Base-by-base conservation (phyloP, 2,888 invertebrate species). In the Sialis lutaria region DNA sequence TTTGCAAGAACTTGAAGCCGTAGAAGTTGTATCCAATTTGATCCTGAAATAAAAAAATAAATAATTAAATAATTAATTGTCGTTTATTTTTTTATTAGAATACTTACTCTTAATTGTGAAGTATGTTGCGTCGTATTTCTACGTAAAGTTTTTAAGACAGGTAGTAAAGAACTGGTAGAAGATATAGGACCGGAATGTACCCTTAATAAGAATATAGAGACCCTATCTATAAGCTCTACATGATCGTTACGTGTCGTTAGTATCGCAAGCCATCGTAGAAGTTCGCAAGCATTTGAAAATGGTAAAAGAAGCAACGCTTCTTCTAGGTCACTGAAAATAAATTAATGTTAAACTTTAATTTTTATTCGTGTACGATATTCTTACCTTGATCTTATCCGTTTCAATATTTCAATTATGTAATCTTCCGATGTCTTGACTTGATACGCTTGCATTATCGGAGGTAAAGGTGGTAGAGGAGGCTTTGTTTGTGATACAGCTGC, bases 231-330 rank as follows among this genome's bases (percentile, higher is more conserved):
- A 46, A 92, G 65, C 66, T 97, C 95, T 1, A 77, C 71, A 61
- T 83, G 67, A 58, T 79, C 82, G 33, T 79, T 77, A 50, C 76
- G 72, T 41, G 72, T 68, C 7, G 91, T 67, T 47, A 93, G 68
- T 6, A 67, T 60, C 0, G 84, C 79, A 50, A 95, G 64, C 56
- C 79, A 69, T 48, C 76, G 71, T 1, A 97, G 68, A 43, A 96
- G 69, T 45, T 86, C 81, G 57, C 82, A 78, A 1, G 89, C 88
- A 45, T 79, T 74, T 44, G 79, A 73, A 60, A 92, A 88, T 1
- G 95, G 91, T 40, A 97, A 65, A 8, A 93, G 68, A 1, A 95
- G 67, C 1, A 97, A 68, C 0, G 91, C 77, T 64, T 93, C 91
- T 64, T 96, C 92, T 50, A 97, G 65, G 59, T 96, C 93, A 60